These are phyloP conservation scores for Asobara japonica DNA, from an alignment of 1,140 invertebrate genomes.

Conservation along the genomic window DNA sequence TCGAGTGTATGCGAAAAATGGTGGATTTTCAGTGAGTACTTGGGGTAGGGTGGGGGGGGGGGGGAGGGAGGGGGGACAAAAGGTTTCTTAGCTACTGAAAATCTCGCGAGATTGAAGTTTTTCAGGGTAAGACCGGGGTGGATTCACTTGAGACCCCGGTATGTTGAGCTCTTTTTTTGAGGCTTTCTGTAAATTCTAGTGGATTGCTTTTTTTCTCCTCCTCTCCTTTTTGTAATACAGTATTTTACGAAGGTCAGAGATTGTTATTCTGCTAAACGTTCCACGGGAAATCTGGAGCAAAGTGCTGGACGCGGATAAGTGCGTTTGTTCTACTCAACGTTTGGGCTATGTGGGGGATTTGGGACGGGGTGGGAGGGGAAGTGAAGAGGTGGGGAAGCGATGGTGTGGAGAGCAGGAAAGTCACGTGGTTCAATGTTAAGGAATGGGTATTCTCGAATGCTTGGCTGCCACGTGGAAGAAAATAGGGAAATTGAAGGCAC, in stretches of 20 bases:
- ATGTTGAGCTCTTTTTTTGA: not conserved
- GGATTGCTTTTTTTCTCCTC: no score
- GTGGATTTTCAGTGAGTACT: not conserved
- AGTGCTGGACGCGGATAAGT: no score
- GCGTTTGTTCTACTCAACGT: no score
- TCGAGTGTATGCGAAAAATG: constrained; percentile 16
- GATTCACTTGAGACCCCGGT: not conserved
- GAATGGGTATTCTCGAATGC: no score
- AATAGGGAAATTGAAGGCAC: no score
- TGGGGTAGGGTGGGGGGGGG: not conserved
- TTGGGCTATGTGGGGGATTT: no score
- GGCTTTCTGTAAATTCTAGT: not conserved
- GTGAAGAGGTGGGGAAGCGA: no score
- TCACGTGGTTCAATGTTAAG: no score
- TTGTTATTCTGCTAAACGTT: not conserved
- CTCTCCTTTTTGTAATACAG: not conserved
- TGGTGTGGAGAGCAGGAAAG: no score
- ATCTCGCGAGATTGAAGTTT: constrained; percentile 11
- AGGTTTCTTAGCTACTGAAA: constrained; percentile 6
- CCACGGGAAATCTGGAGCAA: no score
- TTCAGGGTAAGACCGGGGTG: not conserved
- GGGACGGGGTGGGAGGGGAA: no score
- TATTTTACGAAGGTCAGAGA: not conserved
- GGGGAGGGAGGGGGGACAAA: not conserved
- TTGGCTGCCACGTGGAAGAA: no score